phyloP scores from a whole-genome alignment of 2,888 invertebrate genomes.

The Neocrepidodera transversa region DNA sequence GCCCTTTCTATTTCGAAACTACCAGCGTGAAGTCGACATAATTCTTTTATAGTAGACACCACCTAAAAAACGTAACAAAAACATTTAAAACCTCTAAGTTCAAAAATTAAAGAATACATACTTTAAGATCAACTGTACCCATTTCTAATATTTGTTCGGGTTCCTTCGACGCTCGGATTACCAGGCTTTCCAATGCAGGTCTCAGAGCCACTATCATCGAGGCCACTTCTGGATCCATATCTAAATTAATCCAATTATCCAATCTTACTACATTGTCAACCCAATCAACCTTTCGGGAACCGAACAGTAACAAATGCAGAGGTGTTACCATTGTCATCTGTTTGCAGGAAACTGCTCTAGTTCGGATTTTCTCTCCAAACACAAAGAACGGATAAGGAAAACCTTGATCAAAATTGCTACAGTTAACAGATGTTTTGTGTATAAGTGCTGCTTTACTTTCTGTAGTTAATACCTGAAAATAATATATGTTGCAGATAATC shows the following conservation, averaged over 20 bases:
- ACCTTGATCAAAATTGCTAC: slow-evolving; percentile 79
- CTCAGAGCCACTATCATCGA: slow-evolving; percentile 84
- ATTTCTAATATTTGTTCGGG: slow-evolving; percentile 79
- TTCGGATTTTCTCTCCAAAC: slow-evolving; percentile 97
- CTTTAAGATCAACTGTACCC: slow-evolving; percentile 69
- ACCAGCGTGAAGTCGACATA: slow-evolving; percentile 82
- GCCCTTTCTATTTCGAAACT: slow-evolving; percentile 71
- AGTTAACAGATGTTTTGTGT: slow-evolving; percentile 97
- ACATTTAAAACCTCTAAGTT: neutral
- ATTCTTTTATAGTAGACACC: slow-evolving; percentile 72
- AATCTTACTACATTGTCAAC: slow-evolving; percentile 78
- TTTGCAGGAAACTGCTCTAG: slow-evolving; percentile 94
- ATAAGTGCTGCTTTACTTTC: slow-evolving; percentile 95
- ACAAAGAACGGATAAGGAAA: slow-evolving; percentile 96
- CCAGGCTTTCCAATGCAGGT: slow-evolving; percentile 86
- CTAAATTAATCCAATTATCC: slow-evolving; percentile 94
- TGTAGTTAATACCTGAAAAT: slow-evolving; percentile 80
- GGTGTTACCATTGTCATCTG: slow-evolving; percentile 95
- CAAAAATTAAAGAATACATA: slow-evolving; percentile 49
- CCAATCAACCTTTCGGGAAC: slow-evolving; percentile 85
- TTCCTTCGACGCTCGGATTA: slow-evolving; percentile 79
- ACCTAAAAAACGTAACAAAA: slow-evolving; percentile 60
- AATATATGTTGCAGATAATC: too few relatives aligned
- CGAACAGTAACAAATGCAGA: slow-evolving; percentile 90
- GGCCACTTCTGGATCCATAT: slow-evolving; percentile 81